Conservation (phyloP, 2,113 vertebrate species). For the Prolemur simus region DNA sequence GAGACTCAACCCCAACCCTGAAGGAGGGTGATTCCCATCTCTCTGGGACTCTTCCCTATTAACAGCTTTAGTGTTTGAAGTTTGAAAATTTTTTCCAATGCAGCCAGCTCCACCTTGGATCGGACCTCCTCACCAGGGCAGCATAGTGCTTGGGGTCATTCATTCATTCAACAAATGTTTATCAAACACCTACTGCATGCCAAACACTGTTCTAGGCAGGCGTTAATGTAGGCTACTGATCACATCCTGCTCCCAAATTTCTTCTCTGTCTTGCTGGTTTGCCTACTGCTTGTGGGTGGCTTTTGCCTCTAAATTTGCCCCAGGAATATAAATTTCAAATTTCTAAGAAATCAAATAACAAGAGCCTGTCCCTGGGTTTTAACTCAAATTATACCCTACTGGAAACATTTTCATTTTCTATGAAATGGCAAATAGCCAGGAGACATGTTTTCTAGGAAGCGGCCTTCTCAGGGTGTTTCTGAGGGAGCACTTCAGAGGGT, state of each 20-base stretch:
- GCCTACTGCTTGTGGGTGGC: not conserved
- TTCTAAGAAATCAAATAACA: not conserved
- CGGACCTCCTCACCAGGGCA: not conserved
- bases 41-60: not conserved
- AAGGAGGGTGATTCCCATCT: not conserved
- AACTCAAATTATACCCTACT: not conserved
- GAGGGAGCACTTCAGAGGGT: not conserved
- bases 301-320: not conserved
- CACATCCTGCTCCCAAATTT: not conserved
- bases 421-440: not conserved
- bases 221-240: not conserved
- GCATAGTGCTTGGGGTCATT: not conserved
- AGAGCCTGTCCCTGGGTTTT: not conserved
- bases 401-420: not conserved
- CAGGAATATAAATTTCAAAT: not conserved
- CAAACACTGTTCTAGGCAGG: not conserved
- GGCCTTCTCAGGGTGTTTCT: not conserved
- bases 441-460: not conserved
- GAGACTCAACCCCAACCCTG: not conserved
- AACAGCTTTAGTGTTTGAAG: not conserved
- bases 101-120: not conserved
- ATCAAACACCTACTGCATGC: not conserved
- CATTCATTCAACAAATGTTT: not conserved
- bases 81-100: not conserved
- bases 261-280: not conserved